phyloP scores from a whole-genome alignment of 2,888 invertebrate species.

The Melanostoma mellinum region DNA sequence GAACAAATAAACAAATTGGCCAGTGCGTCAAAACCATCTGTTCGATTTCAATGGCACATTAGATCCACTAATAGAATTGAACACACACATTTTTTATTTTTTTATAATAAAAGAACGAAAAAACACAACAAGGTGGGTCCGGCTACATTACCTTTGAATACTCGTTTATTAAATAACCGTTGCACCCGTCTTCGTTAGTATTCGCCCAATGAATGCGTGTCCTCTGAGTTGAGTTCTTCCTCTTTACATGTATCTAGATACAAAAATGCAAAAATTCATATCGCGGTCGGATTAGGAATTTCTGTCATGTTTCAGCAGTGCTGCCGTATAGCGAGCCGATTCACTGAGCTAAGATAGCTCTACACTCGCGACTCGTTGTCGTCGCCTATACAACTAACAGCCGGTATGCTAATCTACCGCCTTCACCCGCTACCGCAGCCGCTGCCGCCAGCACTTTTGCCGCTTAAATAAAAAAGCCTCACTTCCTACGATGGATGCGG shows the following conservation, averaged over 20 bases:
- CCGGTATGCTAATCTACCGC: constrained; percentile 68
- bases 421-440: constrained; percentile 51
- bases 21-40: constrained; percentile 67
- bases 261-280: constrained; percentile 66
- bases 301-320: constrained; percentile 68
- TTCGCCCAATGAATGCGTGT: constrained; percentile 54
- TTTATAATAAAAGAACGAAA: constrained; percentile 22
- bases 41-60: constrained; percentile 69
- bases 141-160: constrained; percentile 58
- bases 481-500: constrained; percentile 50
- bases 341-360: constrained; percentile 28
- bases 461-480: constrained; percentile 41
- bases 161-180: constrained; percentile 49
- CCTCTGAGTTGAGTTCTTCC: constrained; percentile 47
- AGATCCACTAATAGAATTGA: constrained; percentile 60
- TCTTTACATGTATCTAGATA: constrained; percentile 58
- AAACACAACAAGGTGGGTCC: constrained; percentile 36
- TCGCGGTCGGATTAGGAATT: constrained; percentile 71
- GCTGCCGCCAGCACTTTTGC: neutral
- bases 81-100: constrained; percentile 11
- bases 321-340: constrained; percentile 27
- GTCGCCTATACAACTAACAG: constrained; percentile 35
- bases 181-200: constrained; percentile 27
- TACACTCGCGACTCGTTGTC: constrained; percentile 43
- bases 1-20: constrained; percentile 63